A percentile compares a stretch with the other conserved stretches of the same genome.
Conservation (phyloP, 2,888 invertebrate species). For the Chouioia cunea region DNA sequence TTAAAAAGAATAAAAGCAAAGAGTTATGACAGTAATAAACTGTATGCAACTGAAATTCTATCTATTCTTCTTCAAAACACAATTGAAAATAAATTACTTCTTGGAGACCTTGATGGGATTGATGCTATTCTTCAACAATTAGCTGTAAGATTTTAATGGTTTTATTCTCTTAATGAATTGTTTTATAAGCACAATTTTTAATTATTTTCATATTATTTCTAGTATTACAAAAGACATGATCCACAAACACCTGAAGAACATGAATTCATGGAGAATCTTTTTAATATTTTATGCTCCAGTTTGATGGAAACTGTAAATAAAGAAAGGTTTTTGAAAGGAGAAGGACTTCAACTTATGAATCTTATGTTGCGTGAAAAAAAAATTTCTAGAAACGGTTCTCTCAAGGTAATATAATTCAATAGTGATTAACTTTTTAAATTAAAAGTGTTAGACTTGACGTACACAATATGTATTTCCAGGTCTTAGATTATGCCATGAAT, state of each 20-base stretch:
- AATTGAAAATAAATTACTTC: constrained; percentile 81
- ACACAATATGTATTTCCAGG: constrained; percentile 49
- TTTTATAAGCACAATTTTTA: constrained; percentile 9
- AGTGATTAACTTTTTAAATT: constrained; percentile 21
- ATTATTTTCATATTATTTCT: constrained; percentile 47
- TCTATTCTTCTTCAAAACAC: constrained; percentile 95
- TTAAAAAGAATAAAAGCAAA: constrained; percentile 90
- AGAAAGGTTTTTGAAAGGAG: constrained; percentile 93
- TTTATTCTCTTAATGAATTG: constrained; percentile 6
- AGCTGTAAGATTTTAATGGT: constrained; percentile 73
- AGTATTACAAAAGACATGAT: constrained; percentile 95
- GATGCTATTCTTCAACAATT: constrained; percentile 95
- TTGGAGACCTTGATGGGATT: constrained; percentile 96
- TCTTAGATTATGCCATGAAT: constrained; percentile 96
- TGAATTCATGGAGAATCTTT: constrained; percentile 99
- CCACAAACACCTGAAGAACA: constrained; percentile 92
- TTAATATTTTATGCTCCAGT: constrained; percentile 94
- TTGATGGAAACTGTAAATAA: constrained; percentile 90
- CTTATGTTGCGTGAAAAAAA: constrained; percentile 98
- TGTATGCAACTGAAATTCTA: constrained; percentile 95
- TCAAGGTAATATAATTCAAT: constrained; percentile 76
- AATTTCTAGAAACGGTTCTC: constrained; percentile 93
- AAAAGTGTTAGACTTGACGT: not conserved
- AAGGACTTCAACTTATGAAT: constrained; percentile 99
- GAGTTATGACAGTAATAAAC: constrained; percentile 92